Percentiles rank a stretch among this genome's conserved stretches.
Conservation (phyloP, 1,140 invertebrate species). For the Drosophila arizonae region DNA sequence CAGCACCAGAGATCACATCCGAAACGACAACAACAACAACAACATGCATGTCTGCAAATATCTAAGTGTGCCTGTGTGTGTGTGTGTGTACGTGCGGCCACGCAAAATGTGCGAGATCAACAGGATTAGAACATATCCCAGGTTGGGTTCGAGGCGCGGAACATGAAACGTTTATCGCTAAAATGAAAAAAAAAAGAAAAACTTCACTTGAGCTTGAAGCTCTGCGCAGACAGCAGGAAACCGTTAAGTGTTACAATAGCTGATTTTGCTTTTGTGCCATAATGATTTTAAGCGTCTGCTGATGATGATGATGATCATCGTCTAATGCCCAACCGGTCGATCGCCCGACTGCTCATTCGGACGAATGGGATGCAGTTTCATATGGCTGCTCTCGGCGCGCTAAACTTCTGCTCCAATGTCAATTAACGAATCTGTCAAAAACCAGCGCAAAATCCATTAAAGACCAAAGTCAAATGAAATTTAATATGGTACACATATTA, state of each 20-base stretch:
- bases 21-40: slow-evolving; percentile 34
- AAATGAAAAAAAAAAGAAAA: not conserved
- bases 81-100: slow-evolving; percentile 8
- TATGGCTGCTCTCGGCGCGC: not conserved
- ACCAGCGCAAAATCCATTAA: no score
- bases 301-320: slow-evolving; percentile 37
- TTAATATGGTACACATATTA: no score
- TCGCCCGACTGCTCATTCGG: not conserved
- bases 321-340: slow-evolving; percentile 55
- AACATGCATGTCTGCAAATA: slow-evolving; percentile 3
- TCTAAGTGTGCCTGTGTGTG: not conserved
- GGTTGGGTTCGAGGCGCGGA: slow-evolving; percentile 16
- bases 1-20: slow-evolving; percentile 7
- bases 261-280: slow-evolving; percentile 72
- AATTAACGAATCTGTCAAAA: slow-evolving; percentile 50
- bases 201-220: slow-evolving; percentile 18
- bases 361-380: not conserved
- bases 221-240: slow-evolving; percentile 26
- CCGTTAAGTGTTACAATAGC: slow-evolving; percentile 79
- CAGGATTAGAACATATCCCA: slow-evolving; percentile 19
- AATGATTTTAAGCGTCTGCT: slow-evolving; percentile 8
- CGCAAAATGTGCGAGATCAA: slow-evolving; percentile 29
- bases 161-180: slow-evolving; percentile 12
- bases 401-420: slow-evolving; percentile 37
- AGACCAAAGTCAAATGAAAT: no score